Conservation (phyloP, 2,888 invertebrate genomes). For the Tipula lateralis region DNA sequence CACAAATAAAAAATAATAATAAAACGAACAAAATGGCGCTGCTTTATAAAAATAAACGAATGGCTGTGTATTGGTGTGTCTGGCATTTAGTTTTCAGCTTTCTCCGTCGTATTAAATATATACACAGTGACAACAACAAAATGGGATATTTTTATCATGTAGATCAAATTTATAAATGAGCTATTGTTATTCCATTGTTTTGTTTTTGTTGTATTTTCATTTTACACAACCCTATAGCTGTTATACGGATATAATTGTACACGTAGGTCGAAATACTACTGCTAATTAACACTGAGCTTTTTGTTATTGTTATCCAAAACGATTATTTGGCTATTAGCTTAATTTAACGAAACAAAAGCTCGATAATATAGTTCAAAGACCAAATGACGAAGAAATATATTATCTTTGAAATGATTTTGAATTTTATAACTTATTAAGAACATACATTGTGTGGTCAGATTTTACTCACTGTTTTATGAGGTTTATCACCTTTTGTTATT, state of each 20-base stretch:
- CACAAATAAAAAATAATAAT: background rate
- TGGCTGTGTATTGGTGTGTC: background rate
- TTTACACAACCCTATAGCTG: background rate
- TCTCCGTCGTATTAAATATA: background rate
- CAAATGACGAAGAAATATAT: no score
- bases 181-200: background rate
- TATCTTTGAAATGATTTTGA: no score
- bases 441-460: no score
- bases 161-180: background rate
- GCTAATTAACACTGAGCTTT: background rate
- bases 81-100: background rate
- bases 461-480: no score
- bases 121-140: background rate
- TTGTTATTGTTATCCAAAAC: background rate
- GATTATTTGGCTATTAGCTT: background rate
- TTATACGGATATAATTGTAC: background rate
- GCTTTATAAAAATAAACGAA: background rate
- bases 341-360: background rate
- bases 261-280: background rate
- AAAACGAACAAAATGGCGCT: slow-evolving; percentile 6
- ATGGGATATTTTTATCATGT: background rate
- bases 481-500: no score
- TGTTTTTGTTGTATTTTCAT: no score
- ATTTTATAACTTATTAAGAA: no score
- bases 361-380: no score